Conservation (phyloP, 2,888 invertebrate species). For the Pseudococcus jackbeardsleyi region DNA sequence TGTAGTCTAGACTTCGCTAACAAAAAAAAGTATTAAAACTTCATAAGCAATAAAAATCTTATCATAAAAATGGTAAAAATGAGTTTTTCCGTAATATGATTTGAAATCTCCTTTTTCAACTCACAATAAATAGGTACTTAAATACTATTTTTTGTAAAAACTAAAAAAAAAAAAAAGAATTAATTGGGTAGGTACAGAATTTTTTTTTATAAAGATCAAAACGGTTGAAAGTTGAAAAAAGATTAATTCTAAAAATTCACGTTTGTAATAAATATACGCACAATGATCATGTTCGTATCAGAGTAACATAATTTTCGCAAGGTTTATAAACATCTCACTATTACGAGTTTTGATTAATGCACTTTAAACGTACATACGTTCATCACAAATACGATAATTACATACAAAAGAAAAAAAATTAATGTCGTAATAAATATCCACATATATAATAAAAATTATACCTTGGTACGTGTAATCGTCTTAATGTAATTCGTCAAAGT, state of each 20-base stretch:
- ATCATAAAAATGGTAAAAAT: constrained; percentile 19
- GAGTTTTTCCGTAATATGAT: constrained; percentile 13
- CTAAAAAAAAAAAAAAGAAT: not conserved
- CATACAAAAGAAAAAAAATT: not conserved
- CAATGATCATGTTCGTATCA: not conserved
- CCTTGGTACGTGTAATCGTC: constrained; percentile 1
- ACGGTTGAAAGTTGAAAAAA: constrained; percentile 13
- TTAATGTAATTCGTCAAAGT: not conserved
- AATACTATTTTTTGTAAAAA: not conserved
- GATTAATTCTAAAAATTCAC: not conserved
- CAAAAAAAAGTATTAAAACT: not conserved
- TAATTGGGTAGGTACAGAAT: not conserved
- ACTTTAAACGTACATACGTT: not conserved
- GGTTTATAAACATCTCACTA: constrained; percentile 1
- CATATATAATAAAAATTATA: not conserved
- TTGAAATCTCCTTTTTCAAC: not conserved
- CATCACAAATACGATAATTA: constrained; percentile 19
- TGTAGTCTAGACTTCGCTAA: not conserved
- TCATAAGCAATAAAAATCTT: not conserved
- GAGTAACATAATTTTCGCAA: constrained; percentile 18
- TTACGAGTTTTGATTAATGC: constrained; percentile 28
- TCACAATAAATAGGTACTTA: not conserved
- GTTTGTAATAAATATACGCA: not conserved
- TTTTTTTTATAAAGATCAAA: not conserved
- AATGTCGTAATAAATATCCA: not conserved